Evolutionary conservation across 2,888 invertebrate genomes (phyloP).

Genomic region (Uropetala carovei): DNA sequence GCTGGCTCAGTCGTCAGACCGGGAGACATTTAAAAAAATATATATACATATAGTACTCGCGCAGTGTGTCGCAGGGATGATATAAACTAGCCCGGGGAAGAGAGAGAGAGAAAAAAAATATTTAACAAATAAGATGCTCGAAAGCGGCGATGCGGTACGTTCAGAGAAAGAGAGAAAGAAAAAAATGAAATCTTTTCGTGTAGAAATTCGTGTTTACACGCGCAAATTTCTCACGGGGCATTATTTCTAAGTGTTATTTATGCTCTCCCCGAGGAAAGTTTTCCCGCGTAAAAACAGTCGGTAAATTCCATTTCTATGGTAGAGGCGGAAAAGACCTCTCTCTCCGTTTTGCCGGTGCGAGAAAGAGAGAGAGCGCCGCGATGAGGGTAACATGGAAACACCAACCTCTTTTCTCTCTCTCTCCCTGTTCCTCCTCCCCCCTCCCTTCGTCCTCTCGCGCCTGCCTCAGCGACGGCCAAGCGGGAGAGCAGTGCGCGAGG

Average conservation of each 20-base stretch:
- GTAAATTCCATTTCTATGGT: slow-evolving; percentile 48
- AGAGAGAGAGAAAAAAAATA: neutral
- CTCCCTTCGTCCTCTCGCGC: neutral
- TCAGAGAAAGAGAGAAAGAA: neutral
- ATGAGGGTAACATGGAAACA: slow-evolving; percentile 43
- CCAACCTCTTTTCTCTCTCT: neutral
- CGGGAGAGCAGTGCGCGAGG: neutral
- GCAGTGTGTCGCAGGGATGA: neutral
- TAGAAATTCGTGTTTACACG: neutral
- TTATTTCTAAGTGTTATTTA: slow-evolving; percentile 20
- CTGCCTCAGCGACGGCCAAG: neutral
- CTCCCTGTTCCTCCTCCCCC: slow-evolving; percentile 24
- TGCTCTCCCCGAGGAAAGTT: slow-evolving; percentile 18
- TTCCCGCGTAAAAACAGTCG: slow-evolving; percentile 40
- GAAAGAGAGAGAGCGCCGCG: slow-evolving; percentile 23
- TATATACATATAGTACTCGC: no score
- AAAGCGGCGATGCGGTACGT: neutral
- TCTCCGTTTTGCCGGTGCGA: neutral
- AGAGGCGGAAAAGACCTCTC: neutral
- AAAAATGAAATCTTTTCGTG: neutral
- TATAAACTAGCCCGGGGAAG: neutral
- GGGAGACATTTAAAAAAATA: no score
- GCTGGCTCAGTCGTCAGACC: no score
- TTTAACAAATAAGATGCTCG: neutral
- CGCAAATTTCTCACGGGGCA: slow-evolving; percentile 24